A percentile compares a stretch with the other conserved stretches of the same genome.
These are phyloP conservation scores for Megaceryle alcyon DNA, from an alignment of 2,797 vertebrate species.

Conservation along the genomic window DNA sequence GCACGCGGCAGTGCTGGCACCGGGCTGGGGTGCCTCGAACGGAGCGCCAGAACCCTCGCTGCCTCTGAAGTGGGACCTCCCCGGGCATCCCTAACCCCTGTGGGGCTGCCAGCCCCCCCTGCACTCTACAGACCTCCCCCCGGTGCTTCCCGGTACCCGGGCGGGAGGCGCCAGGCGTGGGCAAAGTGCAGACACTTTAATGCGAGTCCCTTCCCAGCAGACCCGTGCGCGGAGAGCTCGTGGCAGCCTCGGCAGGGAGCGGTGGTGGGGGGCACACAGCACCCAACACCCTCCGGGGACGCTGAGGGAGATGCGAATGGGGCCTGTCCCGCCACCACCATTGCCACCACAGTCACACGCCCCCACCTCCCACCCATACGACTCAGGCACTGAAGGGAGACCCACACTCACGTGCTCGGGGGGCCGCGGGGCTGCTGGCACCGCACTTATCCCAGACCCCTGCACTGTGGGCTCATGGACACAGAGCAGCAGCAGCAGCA, in stretches of 20 bases:
- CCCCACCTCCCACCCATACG: neutral
- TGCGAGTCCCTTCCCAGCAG: slow-evolving; percentile 70
- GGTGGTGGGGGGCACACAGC: fast-evolving
- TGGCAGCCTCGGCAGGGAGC: fast-evolving
- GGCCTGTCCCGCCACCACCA: neutral
- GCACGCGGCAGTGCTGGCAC: neutral
- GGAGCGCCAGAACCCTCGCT: neutral
- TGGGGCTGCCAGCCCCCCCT: neutral
- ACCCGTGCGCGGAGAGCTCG: neutral
- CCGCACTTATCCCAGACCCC: fast-evolving
- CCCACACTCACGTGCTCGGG: neutral
- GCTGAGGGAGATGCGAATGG: fast-evolving
- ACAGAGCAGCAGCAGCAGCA: neutral
- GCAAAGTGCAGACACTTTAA: slow-evolving; percentile 49
- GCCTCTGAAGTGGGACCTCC: fast-evolving
- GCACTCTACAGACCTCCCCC: neutral
- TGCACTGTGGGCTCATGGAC: fast-evolving
- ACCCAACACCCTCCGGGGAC: neutral
- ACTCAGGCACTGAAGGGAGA: slow-evolving; percentile 58
- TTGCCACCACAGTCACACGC: neutral
- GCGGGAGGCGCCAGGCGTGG: slow-evolving; percentile 1
- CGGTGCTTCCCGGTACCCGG: neutral
- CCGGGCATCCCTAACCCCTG: fast-evolving
- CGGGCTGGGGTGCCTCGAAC: neutral
- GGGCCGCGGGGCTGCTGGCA: neutral